Evolutionary conservation across 2,797 vertebrate genomes (phyloP), one percentile per base, ranked within the genome.

Genomic region (Argyrosomus regius): DNA sequence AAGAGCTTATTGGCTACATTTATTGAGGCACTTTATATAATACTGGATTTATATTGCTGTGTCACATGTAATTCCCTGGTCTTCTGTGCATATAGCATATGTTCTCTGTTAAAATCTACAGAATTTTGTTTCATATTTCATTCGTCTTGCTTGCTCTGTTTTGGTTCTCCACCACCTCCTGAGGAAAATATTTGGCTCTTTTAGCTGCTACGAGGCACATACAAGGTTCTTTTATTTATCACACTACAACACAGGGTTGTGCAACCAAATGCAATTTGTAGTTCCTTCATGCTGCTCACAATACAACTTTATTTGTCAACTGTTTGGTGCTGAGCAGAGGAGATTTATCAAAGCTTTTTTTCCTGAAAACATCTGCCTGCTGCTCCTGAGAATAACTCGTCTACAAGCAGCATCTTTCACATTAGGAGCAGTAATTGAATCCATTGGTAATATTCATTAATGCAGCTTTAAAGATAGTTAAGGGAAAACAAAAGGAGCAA

Each of bases 1-100:
- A 67, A 39, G 52, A 61, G 46, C 60, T 81, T 72, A 75, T 46
- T 49, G 62, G 45, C 64, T 20, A 22, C 71, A 52, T 68, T 78
- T 50, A 80, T 61, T 1, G 59, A 71, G 41, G 22, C 69, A 22
- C 20, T 67, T 74, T 39, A 52, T 7, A 1, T 11, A 54, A 57
- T 26, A 48, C 20, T 57, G 54, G 22, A 16, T 68, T 72, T 35
- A 66, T 12, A 13, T 11, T 49, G 53, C 59, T 3, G 13, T 43
- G 14, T 50, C 18, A n/a, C 3, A 1, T 63, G 49, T 11, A 3
- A 17, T 75, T 68, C 64, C 41, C 59, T 41, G 64, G 67, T 43
- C n/a, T 68, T 60, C 24, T 57, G 31, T 53, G 57, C 0, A 35
- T 60, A 5, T 45, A 13, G 9, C 48, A 35, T 35, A 6, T 56